A percentile compares a stretch with the other conserved stretches of the same genome.
Evolutionary conservation across 2,113 vertebrate genomes (phyloP).

Genomic region (Scolopax mira): DNA sequence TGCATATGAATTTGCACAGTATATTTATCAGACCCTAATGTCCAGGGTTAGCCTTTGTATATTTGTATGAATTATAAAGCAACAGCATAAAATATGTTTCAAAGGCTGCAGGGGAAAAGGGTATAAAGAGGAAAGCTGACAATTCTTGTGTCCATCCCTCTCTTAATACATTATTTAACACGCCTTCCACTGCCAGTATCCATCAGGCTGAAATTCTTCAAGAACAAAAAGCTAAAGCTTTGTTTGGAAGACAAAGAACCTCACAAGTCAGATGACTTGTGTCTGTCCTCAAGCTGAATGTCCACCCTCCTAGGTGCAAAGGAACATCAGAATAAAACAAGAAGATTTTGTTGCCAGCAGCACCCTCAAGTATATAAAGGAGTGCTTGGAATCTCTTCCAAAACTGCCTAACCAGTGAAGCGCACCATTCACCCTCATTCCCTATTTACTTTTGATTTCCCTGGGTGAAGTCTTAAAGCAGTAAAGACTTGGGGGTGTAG

Average conservation of each 20-base stretch:
- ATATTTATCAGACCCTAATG: constrained; percentile 12
- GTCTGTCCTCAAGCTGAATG: background rate
- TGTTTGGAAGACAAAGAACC: constrained; percentile 20
- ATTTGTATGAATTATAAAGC: constrained; percentile 36
- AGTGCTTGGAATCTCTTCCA: background rate
- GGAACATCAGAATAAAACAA: background rate
- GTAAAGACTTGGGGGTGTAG: background rate
- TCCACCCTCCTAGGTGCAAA: background rate
- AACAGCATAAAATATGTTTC: constrained; percentile 38
- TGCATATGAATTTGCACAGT: constrained; percentile 19
- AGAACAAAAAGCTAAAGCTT: background rate
- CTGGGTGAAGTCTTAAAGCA: background rate
- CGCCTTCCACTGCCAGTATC: background rate
- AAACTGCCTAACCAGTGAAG: background rate
- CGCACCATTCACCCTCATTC: background rate
- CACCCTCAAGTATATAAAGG: background rate
- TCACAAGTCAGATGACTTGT: background rate
- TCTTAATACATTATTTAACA: constrained; percentile 55
- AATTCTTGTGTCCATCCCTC: constrained; percentile 20
- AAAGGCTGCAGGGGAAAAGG: constrained; percentile 22
- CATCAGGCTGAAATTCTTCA: constrained; percentile 20
- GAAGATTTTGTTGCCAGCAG: background rate
- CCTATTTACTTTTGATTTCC: background rate
- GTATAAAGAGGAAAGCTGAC: constrained; percentile 27
- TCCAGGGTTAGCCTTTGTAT: constrained; percentile 11